These are phyloP conservation scores for Amiota minor DNA, from an alignment of 2,888 invertebrate species.

Conservation along the genomic window DNA sequence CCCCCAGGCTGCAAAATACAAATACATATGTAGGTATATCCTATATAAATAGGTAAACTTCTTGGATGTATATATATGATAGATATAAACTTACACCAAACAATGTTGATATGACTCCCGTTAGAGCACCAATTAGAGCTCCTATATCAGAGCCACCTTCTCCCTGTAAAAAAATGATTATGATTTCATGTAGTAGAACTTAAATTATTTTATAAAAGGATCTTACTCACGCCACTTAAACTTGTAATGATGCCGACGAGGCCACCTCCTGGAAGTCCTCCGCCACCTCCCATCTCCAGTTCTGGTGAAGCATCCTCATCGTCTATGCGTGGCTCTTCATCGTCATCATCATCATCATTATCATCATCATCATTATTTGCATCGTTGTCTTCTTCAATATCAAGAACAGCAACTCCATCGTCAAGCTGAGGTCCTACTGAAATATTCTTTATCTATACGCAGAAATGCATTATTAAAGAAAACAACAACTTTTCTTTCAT, in stretches of 20 bases:
- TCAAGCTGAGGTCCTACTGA: conserved; percentile 38
- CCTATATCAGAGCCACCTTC: conserved; percentile 73
- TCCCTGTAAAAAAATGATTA: conserved; percentile 55
- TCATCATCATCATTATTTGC: conserved; percentile 33
- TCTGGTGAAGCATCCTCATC: conserved; percentile 19
- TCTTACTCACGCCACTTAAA: conserved; percentile 71
- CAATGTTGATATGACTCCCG: conserved; percentile 70
- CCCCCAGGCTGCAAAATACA: conserved; percentile 67
- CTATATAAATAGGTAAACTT: too few species aligned
- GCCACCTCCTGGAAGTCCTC: conserved; percentile 61
- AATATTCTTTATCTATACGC: conserved; percentile 52
- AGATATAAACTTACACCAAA: conserved; percentile 67
- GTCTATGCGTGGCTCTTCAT: conserved; percentile 35
- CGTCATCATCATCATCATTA: conserved; percentile 36
- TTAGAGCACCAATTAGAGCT: conserved; percentile 72
- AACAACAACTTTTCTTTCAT: conserved; percentile 36
- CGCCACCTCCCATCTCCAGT: conserved; percentile 38
- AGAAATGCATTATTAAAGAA: neutral
- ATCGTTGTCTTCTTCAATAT: neutral
- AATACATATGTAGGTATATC: neutral
- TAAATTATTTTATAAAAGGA: neutral
- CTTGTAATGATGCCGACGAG: conserved; percentile 70
- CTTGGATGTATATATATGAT: conserved; percentile 16
- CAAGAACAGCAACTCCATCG: neutral
- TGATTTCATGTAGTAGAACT: neutral